These are phyloP conservation scores for Dynastes maya DNA, from an alignment of 2,888 invertebrate species.

Conservation along the genomic window DNA sequence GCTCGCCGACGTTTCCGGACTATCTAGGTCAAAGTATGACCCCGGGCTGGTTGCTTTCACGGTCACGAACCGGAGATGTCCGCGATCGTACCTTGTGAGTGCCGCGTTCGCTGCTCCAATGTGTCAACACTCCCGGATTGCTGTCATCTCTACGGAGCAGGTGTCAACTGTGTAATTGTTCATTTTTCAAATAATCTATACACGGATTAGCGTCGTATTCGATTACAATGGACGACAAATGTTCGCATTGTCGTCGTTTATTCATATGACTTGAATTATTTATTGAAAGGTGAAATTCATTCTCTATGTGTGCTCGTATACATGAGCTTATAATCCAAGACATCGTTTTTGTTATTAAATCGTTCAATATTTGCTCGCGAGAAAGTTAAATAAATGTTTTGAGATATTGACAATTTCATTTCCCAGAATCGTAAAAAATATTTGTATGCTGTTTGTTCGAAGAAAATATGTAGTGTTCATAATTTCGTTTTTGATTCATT, in stretches of 20 bases:
- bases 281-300: constrained; percentile 5
- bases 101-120: constrained; percentile 3
- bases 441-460: not conserved
- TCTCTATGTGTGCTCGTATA: not conserved
- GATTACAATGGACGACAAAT: not conserved
- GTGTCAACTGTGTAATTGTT: constrained; percentile 18
- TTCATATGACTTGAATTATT: not conserved
- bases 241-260: not conserved
- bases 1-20: constrained; percentile 57
- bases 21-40: constrained; percentile 65
- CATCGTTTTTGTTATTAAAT: not conserved
- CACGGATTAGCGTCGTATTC: not conserved
- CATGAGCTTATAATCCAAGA: too few relatives aligned
- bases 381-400: constrained; percentile 17
- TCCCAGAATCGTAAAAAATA: not conserved
- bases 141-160: constrained; percentile 31
- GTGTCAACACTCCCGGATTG: constrained; percentile 31
- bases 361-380: constrained; percentile 5
- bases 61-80: constrained; percentile 62
- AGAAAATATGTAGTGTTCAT: not conserved
- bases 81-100: constrained; percentile 46
- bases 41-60: constrained; percentile 62
- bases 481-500: too few relatives aligned
- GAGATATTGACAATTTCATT: not conserved
- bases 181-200: not conserved